Evolutionary conservation across 2,797 vertebrate genomes (phyloP).

Genomic region (Aphelocoma californica): DNA sequence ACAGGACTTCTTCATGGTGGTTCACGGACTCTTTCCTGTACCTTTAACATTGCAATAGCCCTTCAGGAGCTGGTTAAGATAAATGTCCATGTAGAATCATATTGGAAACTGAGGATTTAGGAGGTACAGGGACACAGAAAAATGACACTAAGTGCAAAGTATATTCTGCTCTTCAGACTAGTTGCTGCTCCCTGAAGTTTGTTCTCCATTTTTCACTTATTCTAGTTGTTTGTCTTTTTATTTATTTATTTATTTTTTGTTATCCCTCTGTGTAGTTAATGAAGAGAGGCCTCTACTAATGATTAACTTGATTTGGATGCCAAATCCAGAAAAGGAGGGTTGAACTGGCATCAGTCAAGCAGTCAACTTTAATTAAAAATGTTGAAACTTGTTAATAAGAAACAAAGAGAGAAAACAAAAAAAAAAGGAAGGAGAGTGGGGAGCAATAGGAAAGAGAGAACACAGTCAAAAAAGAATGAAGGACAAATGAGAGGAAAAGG

Average conservation of each 20-base stretch:
- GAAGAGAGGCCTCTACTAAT: neutral
- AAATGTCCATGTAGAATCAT: neutral
- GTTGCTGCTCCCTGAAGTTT: neutral
- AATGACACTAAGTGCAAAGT: neutral
- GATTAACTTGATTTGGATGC: conserved; percentile 20
- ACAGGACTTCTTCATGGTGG: neutral
- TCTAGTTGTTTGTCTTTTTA: neutral
- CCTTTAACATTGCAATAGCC: neutral
- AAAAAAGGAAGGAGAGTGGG: neutral
- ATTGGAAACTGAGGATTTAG: neutral
- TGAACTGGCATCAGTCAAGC: conserved; percentile 21
- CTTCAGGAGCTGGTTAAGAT: neutral
- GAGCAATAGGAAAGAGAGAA: neutral
- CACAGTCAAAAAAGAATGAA: neutral
- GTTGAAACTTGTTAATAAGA: neutral
- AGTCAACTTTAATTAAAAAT: conserved; percentile 13
- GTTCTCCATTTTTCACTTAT: neutral
- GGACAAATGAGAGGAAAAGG: neutral
- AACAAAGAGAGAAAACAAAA: neutral
- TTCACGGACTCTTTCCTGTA: neutral
- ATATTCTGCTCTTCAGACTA: neutral
- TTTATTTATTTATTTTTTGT: rapidly evolving
- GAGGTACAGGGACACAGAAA: neutral
- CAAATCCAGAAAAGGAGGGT: neutral
- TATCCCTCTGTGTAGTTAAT: neutral